Evolutionary conservation across 2,888 invertebrate species (phyloP), one percentile per base, ranked within the genome.

Genomic region (Sicus ferrugineus): DNA sequence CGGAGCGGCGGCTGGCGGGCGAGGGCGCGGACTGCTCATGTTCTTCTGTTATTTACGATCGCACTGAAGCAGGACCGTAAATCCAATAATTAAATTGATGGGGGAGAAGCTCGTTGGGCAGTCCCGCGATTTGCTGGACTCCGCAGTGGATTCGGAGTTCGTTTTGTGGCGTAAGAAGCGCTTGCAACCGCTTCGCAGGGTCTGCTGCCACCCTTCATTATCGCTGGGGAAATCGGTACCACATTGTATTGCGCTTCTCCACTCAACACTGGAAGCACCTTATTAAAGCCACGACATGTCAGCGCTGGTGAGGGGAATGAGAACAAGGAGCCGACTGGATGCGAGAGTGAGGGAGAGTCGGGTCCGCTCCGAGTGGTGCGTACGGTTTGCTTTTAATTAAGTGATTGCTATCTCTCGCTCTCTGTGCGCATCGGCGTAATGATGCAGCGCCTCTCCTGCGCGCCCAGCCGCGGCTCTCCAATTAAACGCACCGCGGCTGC

Each of bases 321-420:
- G 19, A 52, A 52, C 50, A 21, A 52, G 14, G 34, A 2, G 14
- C 9, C 34, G 7, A 14, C 14, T 34, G 34, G n/a, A n/a, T n/a
- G n/a, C n/a, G n/a, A n/a, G n/a, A n/a, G n/a, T n/a, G n/a, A n/a
- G n/a, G n/a, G n/a, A n/a, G n/a, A n/a, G n/a, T n/a, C n/a, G n/a
- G n/a, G n/a, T n/a, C 59, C 50, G 67, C 11, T 23, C n/a, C 48
- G 38, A 42, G n/a, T 46, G 63, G 26, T 52, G 65, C 65, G 38
- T 52, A 34, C 23, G 52, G 11, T 16, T 58, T 59, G 7, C 16
- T 67, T 72, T 74, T 74, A 73, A 74, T 74, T 73, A 74, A 74
- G 71, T 71, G 74, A 74, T 74, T 68, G 30, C 69, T 73, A 74
- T 74, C 74, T 66, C 68, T 71, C 72, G 68, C 58, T 46, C 50